These are phyloP conservation scores for Hirundichthys speculiger DNA, from an alignment of 2,113 vertebrate species.

Conservation along the genomic window DNA sequence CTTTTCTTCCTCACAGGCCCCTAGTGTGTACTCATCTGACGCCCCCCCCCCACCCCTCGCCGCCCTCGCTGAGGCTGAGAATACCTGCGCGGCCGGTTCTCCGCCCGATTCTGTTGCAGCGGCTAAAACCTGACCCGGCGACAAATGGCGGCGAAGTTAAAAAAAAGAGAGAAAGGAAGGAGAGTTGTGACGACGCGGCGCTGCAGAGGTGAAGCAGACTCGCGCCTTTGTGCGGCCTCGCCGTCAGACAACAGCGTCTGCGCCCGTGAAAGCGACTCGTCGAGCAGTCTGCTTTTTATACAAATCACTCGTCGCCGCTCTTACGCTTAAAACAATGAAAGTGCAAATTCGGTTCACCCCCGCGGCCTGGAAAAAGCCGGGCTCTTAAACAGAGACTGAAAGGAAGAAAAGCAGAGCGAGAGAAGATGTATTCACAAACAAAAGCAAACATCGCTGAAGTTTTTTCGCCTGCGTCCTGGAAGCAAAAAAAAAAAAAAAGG, in stretches of 20 bases:
- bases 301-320: conserved; percentile 50
- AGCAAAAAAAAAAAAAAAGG: conserved; percentile 47
- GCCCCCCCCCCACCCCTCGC: conserved; percentile 28
- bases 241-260: conserved; percentile 45
- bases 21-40: conserved; percentile 53
- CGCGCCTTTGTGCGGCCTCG: conserved; percentile 22
- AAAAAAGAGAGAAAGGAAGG: background rate
- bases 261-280: conserved; percentile 41
- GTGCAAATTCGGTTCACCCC: conserved; percentile 56
- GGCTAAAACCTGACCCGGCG: background rate
- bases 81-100: conserved; percentile 77
- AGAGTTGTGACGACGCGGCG: too few relatives aligned
- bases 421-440: conserved; percentile 29
- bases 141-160: background rate
- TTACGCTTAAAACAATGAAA: conserved; percentile 57
- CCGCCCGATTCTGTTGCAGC: conserved; percentile 28
- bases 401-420: conserved; percentile 2
- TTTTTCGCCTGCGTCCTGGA: conserved; percentile 35
- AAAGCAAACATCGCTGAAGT: conserved; percentile 47
- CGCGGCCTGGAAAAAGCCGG: conserved; percentile 11
- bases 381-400: background rate
- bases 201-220: conserved; percentile 32
- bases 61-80: conserved; percentile 38
- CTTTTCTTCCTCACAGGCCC: conserved; percentile 47
- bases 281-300: conserved; percentile 60